phyloP scores from a whole-genome alignment of 2,888 invertebrate genomes.

The Epistrophe grossulariae region DNA sequence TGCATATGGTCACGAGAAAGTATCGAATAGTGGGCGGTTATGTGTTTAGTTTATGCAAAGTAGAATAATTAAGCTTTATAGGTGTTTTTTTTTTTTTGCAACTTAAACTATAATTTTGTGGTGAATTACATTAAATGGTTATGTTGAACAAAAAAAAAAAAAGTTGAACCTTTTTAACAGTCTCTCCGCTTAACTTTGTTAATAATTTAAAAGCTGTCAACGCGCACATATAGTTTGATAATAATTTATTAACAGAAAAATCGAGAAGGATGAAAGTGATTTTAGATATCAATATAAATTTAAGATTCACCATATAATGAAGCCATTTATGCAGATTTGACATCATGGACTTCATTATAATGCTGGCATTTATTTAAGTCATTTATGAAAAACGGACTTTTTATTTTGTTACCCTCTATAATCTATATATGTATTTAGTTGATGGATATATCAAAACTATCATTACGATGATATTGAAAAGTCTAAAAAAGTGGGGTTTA shows the following conservation, averaged over 20 bases:
- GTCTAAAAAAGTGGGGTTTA: too few relatives aligned
- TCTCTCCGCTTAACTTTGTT: not conserved
- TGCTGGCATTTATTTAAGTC: not conserved
- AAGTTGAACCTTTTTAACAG: not conserved
- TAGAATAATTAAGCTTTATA: slow-evolving; percentile 14
- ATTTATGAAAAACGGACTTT: too few relatives aligned
- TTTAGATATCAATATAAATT: not conserved
- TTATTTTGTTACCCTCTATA: too few relatives aligned
- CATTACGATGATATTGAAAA: too few relatives aligned
- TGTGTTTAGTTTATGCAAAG: slow-evolving; percentile 10
- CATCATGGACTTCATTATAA: too few relatives aligned
- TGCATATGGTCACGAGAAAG: slow-evolving; percentile 47
- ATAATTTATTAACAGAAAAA: slow-evolving; percentile 21
- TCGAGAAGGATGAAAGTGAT: slow-evolving; percentile 10
- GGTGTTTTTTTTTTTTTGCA: not conserved
- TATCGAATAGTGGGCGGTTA: slow-evolving; percentile 19
- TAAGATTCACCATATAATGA: not conserved
- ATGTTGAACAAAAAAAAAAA: not conserved
- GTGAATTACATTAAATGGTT: slow-evolving; percentile 15
- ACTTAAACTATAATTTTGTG: slow-evolving; percentile 21
- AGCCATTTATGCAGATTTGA: not conserved
- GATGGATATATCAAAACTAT: too few relatives aligned
- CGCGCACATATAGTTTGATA: slow-evolving; percentile 5
- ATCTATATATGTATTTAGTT: too few relatives aligned
- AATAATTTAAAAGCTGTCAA: slow-evolving; percentile 17